Evolutionary conservation across 1,140 invertebrate genomes (phyloP).

Genomic region (Lordiphosa mommai): DNA sequence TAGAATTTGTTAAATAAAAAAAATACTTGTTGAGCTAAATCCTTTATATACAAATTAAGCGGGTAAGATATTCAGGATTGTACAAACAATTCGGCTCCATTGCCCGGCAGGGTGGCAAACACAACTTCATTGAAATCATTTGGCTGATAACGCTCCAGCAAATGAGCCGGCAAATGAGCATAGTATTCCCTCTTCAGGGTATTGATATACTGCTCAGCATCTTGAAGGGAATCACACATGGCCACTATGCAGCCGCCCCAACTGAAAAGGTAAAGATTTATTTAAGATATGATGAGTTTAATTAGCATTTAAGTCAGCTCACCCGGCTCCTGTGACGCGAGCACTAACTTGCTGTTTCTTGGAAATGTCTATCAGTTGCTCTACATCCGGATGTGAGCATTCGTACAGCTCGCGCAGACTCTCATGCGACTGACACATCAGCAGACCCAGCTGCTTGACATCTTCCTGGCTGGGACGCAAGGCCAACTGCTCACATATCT

Average conservation of each 20-base stretch:
- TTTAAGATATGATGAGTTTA: background rate
- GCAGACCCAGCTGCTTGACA: slow-evolving; percentile 83
- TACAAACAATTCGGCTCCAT: slow-evolving; percentile 81
- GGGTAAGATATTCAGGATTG: slow-evolving; percentile 19
- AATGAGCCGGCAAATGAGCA: slow-evolving; percentile 79
- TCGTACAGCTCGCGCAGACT: slow-evolving; percentile 94
- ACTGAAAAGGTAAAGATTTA: slow-evolving; percentile 80
- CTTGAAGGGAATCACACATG: slow-evolving; percentile 85
- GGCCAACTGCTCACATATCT: slow-evolving; percentile 76
- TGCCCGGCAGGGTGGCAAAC: slow-evolving; percentile 82
- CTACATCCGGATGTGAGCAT: slow-evolving; percentile 95
- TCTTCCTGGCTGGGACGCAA: slow-evolving; percentile 43
- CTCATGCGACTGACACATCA: slow-evolving; percentile 94
- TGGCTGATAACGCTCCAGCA: slow-evolving; percentile 59
- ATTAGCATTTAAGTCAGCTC: slow-evolving; percentile 31
- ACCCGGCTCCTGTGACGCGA: slow-evolving; percentile 95
- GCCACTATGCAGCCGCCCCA: slow-evolving; percentile 98
- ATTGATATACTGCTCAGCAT: slow-evolving; percentile 86
- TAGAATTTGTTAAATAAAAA: slow-evolving; percentile 62
- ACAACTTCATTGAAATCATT: slow-evolving; percentile 80
- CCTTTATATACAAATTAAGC: slow-evolving; percentile 30
- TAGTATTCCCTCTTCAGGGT: slow-evolving; percentile 87
- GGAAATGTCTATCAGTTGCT: slow-evolving; percentile 91
- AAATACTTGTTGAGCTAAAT: slow-evolving; percentile 8
- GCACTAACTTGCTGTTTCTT: slow-evolving; percentile 87